Conservation (phyloP, 1,140 invertebrate species). For the Mycetomoellerius zeteki region DNA sequence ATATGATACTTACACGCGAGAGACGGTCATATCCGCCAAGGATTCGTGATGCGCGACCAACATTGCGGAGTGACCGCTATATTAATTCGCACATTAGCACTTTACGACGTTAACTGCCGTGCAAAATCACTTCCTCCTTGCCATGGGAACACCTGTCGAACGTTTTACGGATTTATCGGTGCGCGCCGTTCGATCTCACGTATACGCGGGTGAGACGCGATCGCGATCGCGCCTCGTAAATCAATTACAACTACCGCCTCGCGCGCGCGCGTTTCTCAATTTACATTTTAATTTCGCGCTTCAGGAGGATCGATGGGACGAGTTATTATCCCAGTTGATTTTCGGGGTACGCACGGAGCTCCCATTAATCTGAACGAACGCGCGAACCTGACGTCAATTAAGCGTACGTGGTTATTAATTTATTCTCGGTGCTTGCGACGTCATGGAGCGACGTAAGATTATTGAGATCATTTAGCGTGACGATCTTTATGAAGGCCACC, state of each 20-base stretch:
- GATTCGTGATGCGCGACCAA: constrained; percentile 64
- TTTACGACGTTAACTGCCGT: constrained; percentile 69
- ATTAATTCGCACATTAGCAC: constrained; percentile 78
- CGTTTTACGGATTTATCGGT: constrained; percentile 52
- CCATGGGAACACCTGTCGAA: constrained; percentile 74
- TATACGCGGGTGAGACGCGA: constrained; percentile 37
- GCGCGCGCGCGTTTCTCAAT: constrained; percentile 45
- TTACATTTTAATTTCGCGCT: constrained; percentile 64
- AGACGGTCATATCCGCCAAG: constrained; percentile 45
- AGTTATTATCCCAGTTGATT: constrained; percentile 61
- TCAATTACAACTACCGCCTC: constrained; percentile 42
- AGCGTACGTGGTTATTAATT: constrained; percentile 59
- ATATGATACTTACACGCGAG: constrained; percentile 47
- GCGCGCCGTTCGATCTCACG: constrained; percentile 67
- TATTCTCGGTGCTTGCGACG: constrained; percentile 46
- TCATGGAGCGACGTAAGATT: constrained; percentile 42
- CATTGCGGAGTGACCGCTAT: constrained; percentile 68
- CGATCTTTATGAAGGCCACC: background rate
- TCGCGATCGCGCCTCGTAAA: constrained; percentile 56
- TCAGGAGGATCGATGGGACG: constrained; percentile 58
- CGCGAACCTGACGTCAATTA: constrained; percentile 62
- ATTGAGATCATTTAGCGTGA: constrained; percentile 47
- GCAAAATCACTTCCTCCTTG: constrained; percentile 74
- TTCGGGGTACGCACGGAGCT: constrained; percentile 55
- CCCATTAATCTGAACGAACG: constrained; percentile 59